Percentiles rank a stretch among this genome's conserved stretches.
Conservation (phyloP, 2,888 invertebrate species). For the Dynastes grantii region DNA sequence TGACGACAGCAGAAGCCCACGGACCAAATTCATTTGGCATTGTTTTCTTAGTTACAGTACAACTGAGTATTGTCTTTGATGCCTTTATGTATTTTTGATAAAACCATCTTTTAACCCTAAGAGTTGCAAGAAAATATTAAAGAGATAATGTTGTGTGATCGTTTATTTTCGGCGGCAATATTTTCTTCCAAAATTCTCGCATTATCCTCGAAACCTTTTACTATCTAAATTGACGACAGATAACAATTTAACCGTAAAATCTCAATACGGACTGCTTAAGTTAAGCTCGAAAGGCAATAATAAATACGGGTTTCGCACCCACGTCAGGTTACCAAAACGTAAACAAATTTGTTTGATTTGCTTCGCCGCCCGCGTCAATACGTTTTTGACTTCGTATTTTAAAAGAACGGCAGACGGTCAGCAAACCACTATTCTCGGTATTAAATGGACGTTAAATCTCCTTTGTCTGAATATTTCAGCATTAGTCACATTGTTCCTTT, state of each 20-base stretch:
- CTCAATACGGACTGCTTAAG: background rate
- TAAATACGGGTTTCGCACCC: background rate
- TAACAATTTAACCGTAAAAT: background rate
- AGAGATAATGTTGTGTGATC: too few species aligned
- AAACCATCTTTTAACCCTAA: too few species aligned
- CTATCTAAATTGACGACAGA: too few species aligned
- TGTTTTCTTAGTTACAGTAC: too few species aligned
- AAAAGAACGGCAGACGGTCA: background rate
- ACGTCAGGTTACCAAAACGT: background rate
- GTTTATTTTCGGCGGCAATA: too few species aligned
- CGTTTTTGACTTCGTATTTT: slow-evolving; percentile 17
- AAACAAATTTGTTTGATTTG: slow-evolving; percentile 22
- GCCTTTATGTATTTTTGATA: too few species aligned
- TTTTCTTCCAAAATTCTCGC: too few species aligned
- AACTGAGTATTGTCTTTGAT: too few species aligned
- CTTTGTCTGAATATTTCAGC: slow-evolving; percentile 22
- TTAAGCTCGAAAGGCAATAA: slow-evolving; percentile 1
- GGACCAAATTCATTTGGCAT: too few species aligned
- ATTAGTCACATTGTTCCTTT: slow-evolving; percentile 35
- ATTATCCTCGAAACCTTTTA: too few species aligned
- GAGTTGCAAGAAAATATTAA: too few species aligned
- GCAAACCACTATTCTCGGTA: background rate
- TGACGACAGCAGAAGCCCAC: too few species aligned
- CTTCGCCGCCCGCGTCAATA: slow-evolving; percentile 3
- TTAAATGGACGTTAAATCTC: slow-evolving; percentile 25